phyloP scores from a whole-genome alignment of 2,797 vertebrate genomes.

The Gila robusta region DNA sequence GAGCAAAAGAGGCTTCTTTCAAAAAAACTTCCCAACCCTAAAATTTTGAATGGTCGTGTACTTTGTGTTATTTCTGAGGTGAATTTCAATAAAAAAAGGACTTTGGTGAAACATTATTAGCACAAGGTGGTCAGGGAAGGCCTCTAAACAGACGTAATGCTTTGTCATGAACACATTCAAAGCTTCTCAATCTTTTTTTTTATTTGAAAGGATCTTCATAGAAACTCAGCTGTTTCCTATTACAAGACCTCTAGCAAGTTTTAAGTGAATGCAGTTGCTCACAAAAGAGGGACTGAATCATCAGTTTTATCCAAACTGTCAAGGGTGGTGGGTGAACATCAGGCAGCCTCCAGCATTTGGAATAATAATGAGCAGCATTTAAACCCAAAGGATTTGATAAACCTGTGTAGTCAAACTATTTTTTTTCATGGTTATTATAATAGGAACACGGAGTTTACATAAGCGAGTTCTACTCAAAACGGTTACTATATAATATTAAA shows the following conservation, averaged over 20 bases:
- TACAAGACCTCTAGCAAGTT: conserved; percentile 7
- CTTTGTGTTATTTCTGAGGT: not conserved
- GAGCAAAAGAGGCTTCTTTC: not conserved
- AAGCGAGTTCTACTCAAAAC: not conserved
- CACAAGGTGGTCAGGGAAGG: not conserved
- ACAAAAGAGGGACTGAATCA: conserved; percentile 28
- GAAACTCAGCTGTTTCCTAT: conserved; percentile 27
- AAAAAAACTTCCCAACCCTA: not conserved
- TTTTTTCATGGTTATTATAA: not conserved
- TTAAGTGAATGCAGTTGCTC: conserved; percentile 37
- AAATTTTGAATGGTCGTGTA: not conserved
- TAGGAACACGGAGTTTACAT: not conserved
- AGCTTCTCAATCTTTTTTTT: not conserved
- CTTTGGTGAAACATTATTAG: not conserved
- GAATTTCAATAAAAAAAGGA: not conserved
- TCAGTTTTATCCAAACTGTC: conserved; percentile 7
- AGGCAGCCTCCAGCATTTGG: not conserved
- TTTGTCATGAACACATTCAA: not conserved
- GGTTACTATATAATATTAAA: not conserved
- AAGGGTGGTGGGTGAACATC: not conserved
- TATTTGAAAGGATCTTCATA: conserved; percentile 14
- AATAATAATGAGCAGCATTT: conserved; percentile 11
- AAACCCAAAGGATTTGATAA: not conserved
- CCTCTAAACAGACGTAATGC: not conserved
- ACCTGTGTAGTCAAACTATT: not conserved